Base-by-base conservation (phyloP, 2,797 vertebrate species). In the Petrocephalus schoutedeni region DNA sequence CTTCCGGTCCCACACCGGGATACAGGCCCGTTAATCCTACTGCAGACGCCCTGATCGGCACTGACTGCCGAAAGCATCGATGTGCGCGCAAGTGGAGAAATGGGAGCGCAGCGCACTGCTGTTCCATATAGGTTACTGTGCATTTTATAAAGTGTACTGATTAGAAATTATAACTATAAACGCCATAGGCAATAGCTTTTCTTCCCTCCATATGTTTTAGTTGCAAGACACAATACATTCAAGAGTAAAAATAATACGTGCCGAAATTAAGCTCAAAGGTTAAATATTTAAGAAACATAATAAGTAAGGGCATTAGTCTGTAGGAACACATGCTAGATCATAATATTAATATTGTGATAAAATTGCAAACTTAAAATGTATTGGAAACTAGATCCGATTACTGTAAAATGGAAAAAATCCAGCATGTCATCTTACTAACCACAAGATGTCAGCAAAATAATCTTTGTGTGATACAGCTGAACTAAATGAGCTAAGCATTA, bases 1-100 rank as follows among this genome's bases (percentile, higher is more conserved):
- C 95, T 96, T 96, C 95, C 96, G 96, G 96, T 94, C 95, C 95
- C 94, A 95, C 95, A 94, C 94, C 94, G 95, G 94, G 95, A 95
- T 94, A 93, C 95, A 96, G 95, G 93, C 95, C 89, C 89, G 89
- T 92, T 92, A 94, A 94, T 90, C 92, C 91, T 93, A 91, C 91
- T 61, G 87, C 92, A 92, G 92, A 93, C 67, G n/a, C 36, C 12
- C 53, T 56, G 93, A 94, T 94, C 89, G 54, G 58, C 54, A 58
- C 84, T 23, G 95, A 96, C 92, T 87, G 91, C 89, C 94, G 95
- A 96, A 93, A 88, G 92, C 93, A 96, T 96, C 95, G 95, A 87
- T 87, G 57, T 41, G 10, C 54, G 23, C 71, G 10, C 16, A n/a
- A 58, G 21, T 9, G 82, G 21, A 32, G 53, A 28, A 28, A 57